These are phyloP conservation scores for Maconellicoccus hirsutus DNA, from an alignment of 1,140 invertebrate genomes.

Conservation along the genomic window DNA sequence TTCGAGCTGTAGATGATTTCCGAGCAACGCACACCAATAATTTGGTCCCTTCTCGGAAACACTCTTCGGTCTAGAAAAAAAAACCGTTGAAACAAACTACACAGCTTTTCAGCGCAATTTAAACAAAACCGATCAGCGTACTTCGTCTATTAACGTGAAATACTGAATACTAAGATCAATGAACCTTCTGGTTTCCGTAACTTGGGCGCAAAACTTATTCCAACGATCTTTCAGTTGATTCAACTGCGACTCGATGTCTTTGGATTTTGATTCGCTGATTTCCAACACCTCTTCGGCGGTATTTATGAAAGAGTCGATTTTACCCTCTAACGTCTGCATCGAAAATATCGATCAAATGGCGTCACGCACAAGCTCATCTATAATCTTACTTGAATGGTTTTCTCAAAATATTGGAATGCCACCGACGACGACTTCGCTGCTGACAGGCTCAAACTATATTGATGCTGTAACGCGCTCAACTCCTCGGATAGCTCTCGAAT, in stretches of 20 bases:
- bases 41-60: slow-evolving; percentile 59
- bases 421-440: slow-evolving; percentile 54
- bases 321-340: slow-evolving; percentile 55
- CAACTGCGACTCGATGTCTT: slow-evolving; percentile 49
- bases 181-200: slow-evolving; percentile 48
- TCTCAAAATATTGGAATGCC: slow-evolving; percentile 65
- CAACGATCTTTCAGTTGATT: slow-evolving; percentile 55
- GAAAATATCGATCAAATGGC: slow-evolving; percentile 30
- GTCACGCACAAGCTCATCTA: no score
- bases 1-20: slow-evolving; percentile 50
- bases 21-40: slow-evolving; percentile 55
- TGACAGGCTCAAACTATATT: slow-evolving; percentile 58
- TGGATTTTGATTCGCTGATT: slow-evolving; percentile 40
- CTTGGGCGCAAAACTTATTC: slow-evolving; percentile 55
- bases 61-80: slow-evolving; percentile 38
- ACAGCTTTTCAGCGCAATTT: not conserved
- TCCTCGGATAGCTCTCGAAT: slow-evolving; percentile 53
- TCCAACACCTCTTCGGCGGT: slow-evolving; percentile 51
- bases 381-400: slow-evolving; percentile 58
- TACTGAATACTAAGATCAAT: slow-evolving; percentile 45
- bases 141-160: slow-evolving; percentile 46
- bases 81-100: not conserved
- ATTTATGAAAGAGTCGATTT: slow-evolving; percentile 58
- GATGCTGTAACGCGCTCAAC: slow-evolving; percentile 46
- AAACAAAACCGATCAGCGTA: no score